Evolutionary conservation across 2,888 invertebrate genomes (phyloP).

Genomic region (Dasypogon diadema): DNA sequence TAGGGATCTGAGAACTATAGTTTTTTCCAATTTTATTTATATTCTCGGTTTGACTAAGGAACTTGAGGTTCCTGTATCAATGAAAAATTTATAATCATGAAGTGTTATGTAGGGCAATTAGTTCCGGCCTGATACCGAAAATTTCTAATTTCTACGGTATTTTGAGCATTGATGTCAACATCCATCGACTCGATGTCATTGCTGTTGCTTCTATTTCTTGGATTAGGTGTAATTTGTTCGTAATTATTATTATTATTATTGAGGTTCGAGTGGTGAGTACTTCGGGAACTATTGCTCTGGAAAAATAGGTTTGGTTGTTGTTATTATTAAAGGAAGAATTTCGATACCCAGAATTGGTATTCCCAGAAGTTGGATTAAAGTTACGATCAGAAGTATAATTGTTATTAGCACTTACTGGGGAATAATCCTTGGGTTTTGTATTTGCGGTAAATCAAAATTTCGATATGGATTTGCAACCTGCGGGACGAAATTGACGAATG

Average conservation of each 20-base stretch:
- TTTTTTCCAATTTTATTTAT: neutral
- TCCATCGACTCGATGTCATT: neutral
- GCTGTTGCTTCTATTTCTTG: neutral
- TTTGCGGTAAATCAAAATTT: rapidly evolving
- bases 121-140: neutral
- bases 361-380: neutral
- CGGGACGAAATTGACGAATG: neutral
- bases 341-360: neutral
- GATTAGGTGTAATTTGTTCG: neutral
- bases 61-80: slow-evolving; percentile 16
- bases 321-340: neutral
- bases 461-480: neutral
- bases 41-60: neutral
- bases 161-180: neutral
- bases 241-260: neutral
- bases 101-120: neutral
- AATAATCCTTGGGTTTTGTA: neutral
- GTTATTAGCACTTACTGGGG: neutral
- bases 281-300: neutral
- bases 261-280: neutral
- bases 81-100: neutral
- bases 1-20: neutral
- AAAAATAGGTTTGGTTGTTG: too few relatives aligned
- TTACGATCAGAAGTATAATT: neutral
- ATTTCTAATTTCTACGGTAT: neutral